phyloP scores from a whole-genome alignment of 2,888 invertebrate genomes.

The Heliconius aoede region DNA sequence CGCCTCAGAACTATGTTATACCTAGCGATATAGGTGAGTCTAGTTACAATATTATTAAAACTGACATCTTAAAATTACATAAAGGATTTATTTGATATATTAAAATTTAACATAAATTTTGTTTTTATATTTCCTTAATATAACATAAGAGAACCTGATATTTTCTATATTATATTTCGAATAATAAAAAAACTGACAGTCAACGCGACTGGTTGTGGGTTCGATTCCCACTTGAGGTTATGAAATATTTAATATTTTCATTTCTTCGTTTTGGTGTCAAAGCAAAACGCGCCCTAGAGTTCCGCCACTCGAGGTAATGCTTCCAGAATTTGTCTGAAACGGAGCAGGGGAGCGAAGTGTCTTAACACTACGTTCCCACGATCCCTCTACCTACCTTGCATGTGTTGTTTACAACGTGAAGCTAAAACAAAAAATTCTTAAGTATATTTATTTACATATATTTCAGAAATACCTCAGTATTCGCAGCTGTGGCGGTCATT shows the following conservation, averaged over 20 bases:
- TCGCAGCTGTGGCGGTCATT: slow-evolving; percentile 33
- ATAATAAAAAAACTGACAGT: too few species aligned
- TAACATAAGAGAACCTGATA: too few species aligned
- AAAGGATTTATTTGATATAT: too few species aligned
- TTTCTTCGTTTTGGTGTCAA: too few species aligned
- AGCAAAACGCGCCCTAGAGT: not conserved
- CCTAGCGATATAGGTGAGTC: slow-evolving; percentile 40
- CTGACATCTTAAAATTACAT: too few species aligned
- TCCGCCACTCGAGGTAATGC: not conserved
- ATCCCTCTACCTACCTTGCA: not conserved
- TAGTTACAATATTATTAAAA: not conserved
- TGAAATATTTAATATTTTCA: too few species aligned
- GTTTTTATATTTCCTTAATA: too few species aligned
- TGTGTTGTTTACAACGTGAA: not conserved
- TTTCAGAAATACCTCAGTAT: slow-evolving; percentile 32
- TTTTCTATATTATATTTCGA: too few species aligned
- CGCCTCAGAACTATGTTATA: slow-evolving; percentile 61
- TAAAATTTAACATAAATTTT: too few species aligned
- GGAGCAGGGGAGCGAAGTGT: not conserved
- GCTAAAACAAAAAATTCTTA: too few species aligned
- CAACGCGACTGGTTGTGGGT: too few species aligned
- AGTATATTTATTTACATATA: not conserved
- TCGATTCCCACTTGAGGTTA: too few species aligned
- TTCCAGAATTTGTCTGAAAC: not conserved
- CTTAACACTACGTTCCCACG: not conserved